Percentiles rank a stretch among this genome's conserved stretches.
Evolutionary conservation across 2,888 invertebrate species (phyloP).

Genomic region (Odontocolon sp.): DNA sequence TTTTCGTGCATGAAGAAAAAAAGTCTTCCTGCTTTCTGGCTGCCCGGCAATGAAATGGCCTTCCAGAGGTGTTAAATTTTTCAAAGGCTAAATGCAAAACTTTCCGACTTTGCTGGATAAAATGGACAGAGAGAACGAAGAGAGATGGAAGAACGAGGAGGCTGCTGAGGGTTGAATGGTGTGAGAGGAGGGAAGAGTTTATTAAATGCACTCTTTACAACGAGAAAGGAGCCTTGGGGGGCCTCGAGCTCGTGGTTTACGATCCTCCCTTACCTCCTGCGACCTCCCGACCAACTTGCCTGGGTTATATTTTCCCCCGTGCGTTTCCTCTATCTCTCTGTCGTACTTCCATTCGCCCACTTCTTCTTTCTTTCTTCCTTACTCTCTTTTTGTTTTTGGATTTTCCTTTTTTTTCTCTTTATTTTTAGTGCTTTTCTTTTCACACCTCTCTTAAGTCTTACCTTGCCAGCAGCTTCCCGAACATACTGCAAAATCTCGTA

Average conservation of each 20-base stretch:
- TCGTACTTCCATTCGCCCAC: conserved; percentile 2
- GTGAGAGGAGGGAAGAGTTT: conserved; percentile 51
- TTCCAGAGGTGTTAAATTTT: conserved; percentile 54
- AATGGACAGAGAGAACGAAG: conserved; percentile 43
- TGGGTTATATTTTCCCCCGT: conserved; percentile 17
- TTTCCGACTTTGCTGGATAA: conserved; percentile 40
- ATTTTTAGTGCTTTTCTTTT: not conserved
- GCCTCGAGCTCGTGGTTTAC: conserved; percentile 55
- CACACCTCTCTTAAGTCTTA: not conserved
- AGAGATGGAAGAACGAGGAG: conserved; percentile 26
- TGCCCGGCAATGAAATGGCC: conserved; percentile 38
- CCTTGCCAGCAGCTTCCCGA: conserved; percentile 2
- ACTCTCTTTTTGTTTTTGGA: conserved; percentile 27
- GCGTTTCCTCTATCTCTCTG: not conserved
- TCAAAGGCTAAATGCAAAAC: conserved; percentile 58
- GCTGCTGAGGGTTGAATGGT: conserved; percentile 18
- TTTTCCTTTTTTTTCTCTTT: conserved; percentile 34
- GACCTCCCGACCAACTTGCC: conserved; percentile 36
- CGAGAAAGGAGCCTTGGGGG: conserved; percentile 39
- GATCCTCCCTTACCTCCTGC: conserved; percentile 44
- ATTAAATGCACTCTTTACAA: conserved; percentile 63
- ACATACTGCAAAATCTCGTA: conserved; percentile 49
- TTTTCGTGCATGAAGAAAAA: conserved; percentile 5
- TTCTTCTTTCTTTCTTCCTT: conserved; percentile 17
- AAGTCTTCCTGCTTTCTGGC: conserved; percentile 12